Conservation (phyloP, 2,888 invertebrate genomes). For the Malthinus seriepunctatus region DNA sequence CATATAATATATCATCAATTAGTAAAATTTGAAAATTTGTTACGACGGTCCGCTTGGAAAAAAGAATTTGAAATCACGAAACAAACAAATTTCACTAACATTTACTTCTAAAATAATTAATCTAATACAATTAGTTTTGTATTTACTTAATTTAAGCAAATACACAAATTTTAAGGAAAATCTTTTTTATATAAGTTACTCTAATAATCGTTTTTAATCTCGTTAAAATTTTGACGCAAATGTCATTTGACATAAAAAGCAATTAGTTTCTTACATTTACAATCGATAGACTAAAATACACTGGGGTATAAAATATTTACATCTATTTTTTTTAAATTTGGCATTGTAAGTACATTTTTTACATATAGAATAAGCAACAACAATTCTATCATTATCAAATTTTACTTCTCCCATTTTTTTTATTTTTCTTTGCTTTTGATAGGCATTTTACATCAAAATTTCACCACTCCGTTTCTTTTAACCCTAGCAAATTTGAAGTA, state of each 20-base stretch:
- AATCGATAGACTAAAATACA: conserved; percentile 7
- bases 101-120: conserved; percentile 7
- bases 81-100: conserved; percentile 11
- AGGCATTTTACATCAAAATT: no score
- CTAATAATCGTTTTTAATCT: not conserved
- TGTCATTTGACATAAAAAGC: conserved; percentile 4
- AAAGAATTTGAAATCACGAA: not conserved
- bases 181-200: not conserved
- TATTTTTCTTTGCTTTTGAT: not conserved
- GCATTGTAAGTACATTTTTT: conserved; percentile 28
- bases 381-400: not conserved
- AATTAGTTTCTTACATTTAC: conserved; percentile 1
- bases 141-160: conserved; percentile 5
- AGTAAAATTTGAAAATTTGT: conserved; percentile 31
- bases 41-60: not conserved
- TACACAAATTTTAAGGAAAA: conserved; percentile 1
- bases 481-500: not conserved
- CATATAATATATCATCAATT: conserved; percentile 23
- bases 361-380: conserved; percentile 1
- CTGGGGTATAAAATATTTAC: conserved; percentile 18
- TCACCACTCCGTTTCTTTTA: no score
- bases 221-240: not conserved
- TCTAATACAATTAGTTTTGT: conserved; percentile 3
- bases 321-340: conserved; percentile 26
- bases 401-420: conserved; percentile 1